Evolutionary conservation across 2,888 invertebrate genomes (phyloP), one percentile per base, ranked within the genome.

Genomic region (Thereva unica): DNA sequence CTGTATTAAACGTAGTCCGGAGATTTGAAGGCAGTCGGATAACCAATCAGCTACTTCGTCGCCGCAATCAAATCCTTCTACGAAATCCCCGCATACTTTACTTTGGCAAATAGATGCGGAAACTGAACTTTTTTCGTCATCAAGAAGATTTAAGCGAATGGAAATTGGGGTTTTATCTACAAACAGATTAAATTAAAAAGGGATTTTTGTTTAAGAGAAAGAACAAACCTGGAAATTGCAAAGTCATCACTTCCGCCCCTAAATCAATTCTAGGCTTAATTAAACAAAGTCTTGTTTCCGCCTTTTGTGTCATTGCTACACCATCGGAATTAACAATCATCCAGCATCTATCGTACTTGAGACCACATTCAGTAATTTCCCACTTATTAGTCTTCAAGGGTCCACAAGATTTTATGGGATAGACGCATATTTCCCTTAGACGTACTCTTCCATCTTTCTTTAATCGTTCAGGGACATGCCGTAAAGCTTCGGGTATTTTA

Each of bases 341-440:
- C 95, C 96, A 98, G 75, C 91, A 87, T 71, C 97, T 85, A 80
- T 98, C 98, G 78, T 89, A 94, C 74, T 89, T 84, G 41, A 98
- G 84, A 0, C 97, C 97, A 74, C 88, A 88, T 0, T 80, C 74
- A 8, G 88, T 89, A 64, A 97, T 79, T 67, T 84, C 83, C 95
- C 97, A 97, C 5, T 78, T 75, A 41, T 75, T 75, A 37, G 91
- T 85, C 82, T 89, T 86, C 75, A 89, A 90, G 5, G 90, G 88
- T 0, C 87, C 93, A 80, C 96, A 96, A 0, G 96, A 96, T 82
- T 97, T 97, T 5, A 97, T 85, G 0, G 97, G 97, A 78, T 92
- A 97, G 54, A 96, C 83, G 75, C 85, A 87, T 70, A 91, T 84
- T 69, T 83, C 77, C 35, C 78, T 79, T 4, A 86, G 73, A 38